phyloP scores from a whole-genome alignment of 2,113 vertebrate species.

The Syngnathoides biaculeatus region DNA sequence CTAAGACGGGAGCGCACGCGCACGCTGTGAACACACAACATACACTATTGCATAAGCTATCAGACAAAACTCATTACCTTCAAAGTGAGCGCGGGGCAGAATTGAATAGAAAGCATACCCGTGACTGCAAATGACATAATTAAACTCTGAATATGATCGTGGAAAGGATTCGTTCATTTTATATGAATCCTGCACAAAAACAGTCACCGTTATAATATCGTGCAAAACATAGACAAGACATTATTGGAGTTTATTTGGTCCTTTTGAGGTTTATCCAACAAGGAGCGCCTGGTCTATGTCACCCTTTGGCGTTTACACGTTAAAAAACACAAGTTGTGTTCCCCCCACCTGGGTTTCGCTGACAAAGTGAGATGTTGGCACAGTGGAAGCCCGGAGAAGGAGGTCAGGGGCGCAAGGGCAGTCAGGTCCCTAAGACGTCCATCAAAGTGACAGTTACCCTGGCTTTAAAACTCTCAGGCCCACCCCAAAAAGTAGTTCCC shows the following conservation, averaged over 20 bases:
- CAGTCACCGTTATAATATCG: conserved; percentile 9
- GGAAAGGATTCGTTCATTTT: conserved; percentile 3
- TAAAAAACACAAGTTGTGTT: conserved; percentile 34
- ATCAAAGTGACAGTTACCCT: conserved; percentile 72
- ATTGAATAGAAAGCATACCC: conserved; percentile 31
- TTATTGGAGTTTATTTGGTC: conserved; percentile 53
- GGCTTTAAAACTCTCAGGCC: conserved; percentile 62
- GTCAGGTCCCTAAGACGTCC: conserved; percentile 69
- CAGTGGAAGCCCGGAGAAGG: conserved; percentile 55
- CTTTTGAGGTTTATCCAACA: conserved; percentile 44
- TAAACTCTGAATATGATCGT: conserved; percentile 38
- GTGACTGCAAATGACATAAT: conserved; percentile 47
- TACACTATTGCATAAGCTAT: conserved; percentile 50
- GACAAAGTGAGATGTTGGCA: conserved; percentile 64
- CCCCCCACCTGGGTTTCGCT: conserved; percentile 64
- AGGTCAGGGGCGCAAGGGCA: conserved; percentile 73
- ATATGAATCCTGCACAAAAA: background rate
- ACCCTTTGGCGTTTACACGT: conserved; percentile 37
- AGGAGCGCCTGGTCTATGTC: conserved; percentile 59
- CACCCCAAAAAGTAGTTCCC: conserved; percentile 54
- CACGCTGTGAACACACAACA: conserved; percentile 19
- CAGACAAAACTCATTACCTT: conserved; percentile 60
- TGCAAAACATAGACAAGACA: conserved; percentile 21
- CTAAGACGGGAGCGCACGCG: conserved; percentile 20
- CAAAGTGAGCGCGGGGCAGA: conserved; percentile 46